phyloP scores from a whole-genome alignment of 2,113 vertebrate genomes.

The Lagenorhynchus albirostris region DNA sequence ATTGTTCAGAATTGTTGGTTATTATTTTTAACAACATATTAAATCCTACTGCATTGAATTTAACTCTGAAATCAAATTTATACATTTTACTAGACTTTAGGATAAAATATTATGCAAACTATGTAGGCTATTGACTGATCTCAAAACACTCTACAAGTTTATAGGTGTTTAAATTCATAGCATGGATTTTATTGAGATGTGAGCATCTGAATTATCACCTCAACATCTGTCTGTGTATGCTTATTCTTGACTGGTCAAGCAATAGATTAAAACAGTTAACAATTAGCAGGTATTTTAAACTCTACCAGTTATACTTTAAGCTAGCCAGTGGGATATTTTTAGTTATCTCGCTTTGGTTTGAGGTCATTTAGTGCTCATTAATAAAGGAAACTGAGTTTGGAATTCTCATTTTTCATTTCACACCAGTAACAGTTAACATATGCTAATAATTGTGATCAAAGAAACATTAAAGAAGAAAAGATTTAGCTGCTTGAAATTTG shows the following conservation, averaged over 20 bases:
- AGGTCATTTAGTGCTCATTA: constrained; percentile 19
- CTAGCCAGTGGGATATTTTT: neutral
- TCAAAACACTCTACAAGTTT: neutral
- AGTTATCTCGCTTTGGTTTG: neutral
- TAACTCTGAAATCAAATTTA: constrained; percentile 34
- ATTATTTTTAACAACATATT: constrained; percentile 34
- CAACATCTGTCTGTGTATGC: neutral
- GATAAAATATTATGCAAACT: constrained; percentile 11
- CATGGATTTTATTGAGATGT: neutral
- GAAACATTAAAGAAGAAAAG: neutral
- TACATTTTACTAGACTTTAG: neutral
- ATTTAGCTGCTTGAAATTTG: constrained; percentile 27
- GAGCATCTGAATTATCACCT: neutral
- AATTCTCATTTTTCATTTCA: constrained; percentile 46
- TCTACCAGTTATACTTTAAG: neutral
- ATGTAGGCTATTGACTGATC: neutral
- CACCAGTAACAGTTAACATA: neutral
- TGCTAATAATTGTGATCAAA: constrained; percentile 28
- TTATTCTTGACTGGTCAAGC: neutral
- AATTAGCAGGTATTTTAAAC: neutral
- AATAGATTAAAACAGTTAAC: neutral
- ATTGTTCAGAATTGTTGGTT: constrained; percentile 16
- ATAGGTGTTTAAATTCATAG: constrained; percentile 2
- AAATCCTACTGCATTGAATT: constrained; percentile 16
- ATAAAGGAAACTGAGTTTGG: constrained; percentile 14